Evolutionary conservation across 1,140 invertebrate species (phyloP), one percentile per base, ranked within the genome.

Genomic region (Neodiprion lecontei): DNA sequence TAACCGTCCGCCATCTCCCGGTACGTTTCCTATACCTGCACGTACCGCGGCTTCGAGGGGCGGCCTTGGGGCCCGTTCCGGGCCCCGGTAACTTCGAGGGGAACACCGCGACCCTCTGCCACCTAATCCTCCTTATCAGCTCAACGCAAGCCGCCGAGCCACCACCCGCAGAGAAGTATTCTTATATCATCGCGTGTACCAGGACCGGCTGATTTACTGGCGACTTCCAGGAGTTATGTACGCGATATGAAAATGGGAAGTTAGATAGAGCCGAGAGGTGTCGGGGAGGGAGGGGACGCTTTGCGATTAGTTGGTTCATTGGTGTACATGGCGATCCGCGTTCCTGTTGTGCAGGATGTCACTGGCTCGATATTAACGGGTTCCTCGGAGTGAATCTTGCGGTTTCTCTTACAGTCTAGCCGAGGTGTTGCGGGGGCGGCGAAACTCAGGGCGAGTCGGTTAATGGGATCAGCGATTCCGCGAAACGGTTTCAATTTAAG

Each of bases 71-170:
- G 17, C 40, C 17, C 67, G 3, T 47, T 21, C 11, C 40, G 67
- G 23, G 12, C 11, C 40, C 12, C 23, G 40, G 21, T 11, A 12
- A 11, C 21, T 69, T 69, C 4, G 8, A 69, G 67, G 40, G 17
- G 21, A 47, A 69, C 17, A 47, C 67, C 40, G 67, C 14, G 21
- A 69, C 67, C 67, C 67, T 23, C 40, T 14, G 67, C 67, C 0
- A 69, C 67, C 67, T 69, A 69, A 69, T 69, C 67, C 67, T 69
- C 40, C 67, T 69, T 69, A 69, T 69, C 67, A 69, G 67, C 40
- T 69, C 11, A 69, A 69, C 67, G 67, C 67, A 69, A 21, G 67
- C 21, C 67, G 53, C 53, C 53, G 11, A 17, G n/a, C 10, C 17
- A 11, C 5, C 40, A 11, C 67, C 14, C 67, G 21, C 11, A 21